Evolutionary conservation across 2,888 invertebrate genomes (phyloP), one percentile per base, ranked within the genome.

Genomic region (Phengaris arion): DNA sequence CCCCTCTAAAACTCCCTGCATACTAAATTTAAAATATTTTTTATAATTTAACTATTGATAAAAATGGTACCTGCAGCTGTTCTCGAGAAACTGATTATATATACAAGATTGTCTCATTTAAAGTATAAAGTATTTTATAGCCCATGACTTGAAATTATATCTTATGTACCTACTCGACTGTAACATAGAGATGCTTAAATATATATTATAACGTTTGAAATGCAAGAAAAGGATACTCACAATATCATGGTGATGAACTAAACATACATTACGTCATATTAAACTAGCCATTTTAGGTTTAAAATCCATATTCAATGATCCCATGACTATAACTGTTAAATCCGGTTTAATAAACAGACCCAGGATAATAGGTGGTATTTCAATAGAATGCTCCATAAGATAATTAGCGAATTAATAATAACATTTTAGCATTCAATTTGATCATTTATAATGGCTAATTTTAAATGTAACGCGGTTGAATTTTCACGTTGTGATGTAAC

Each of bases 351-450:
- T 64, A 64, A 45, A 64, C 9, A 64, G 35, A 45, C 35, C 35
- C 12, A 64, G 12, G 59, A 8, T 22, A 0, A 64, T 64, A 52
- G 12, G 64, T 64, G 59, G 22, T 22, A 59, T 59, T 59, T 22
- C 22, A 64, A 64, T 54, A 13, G 2, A 54, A 54, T 64, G 10
- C 35, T 35, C 64, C 12, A 12, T 64, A 64, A 45, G 35, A 15
- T 45, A 64, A 64, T 64, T 64, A 64, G 6, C 7, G 13, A 64
- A 45, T 64, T 35, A 35, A 45, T 64, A 64, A 64, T 64, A 64
- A 45, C 64, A 64, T 64, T 64, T 64, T 64, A 64, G 64, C 13
- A 35, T 45, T 64, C 13, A 64, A 64, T 64, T 64, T 64, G 35
- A 12, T 64, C 10, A 64, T 13, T 15, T 64, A 7, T 0, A 64